Evolutionary conservation across 2,113 vertebrate genomes (phyloP).

Genomic region (Irena cyanogastra): DNA sequence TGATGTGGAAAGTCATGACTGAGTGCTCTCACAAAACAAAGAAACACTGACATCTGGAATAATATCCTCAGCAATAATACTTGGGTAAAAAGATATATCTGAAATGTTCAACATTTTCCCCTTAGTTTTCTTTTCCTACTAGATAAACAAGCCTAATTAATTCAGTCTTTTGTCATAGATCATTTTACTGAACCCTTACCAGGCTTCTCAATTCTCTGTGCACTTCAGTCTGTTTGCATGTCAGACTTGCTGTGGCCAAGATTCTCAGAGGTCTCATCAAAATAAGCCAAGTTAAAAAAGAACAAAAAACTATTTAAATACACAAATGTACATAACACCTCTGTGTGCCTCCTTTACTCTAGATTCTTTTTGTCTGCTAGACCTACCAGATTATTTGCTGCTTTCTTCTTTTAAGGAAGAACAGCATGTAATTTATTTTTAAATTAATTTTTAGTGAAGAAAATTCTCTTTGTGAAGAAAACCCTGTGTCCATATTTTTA

Average conservation of each 20-base stretch:
- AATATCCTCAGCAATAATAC: not conserved
- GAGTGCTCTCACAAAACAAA: not conserved
- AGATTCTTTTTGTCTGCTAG: not conserved
- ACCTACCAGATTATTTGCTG: not conserved
- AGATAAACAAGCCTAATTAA: not conserved
- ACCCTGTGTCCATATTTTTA: not conserved
- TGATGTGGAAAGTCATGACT: accelerated
- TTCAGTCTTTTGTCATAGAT: not conserved
- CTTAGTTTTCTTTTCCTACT: not conserved
- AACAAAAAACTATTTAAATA: not conserved
- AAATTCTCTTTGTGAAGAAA: not conserved
- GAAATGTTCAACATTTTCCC: not conserved
- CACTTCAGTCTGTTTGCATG: not conserved
- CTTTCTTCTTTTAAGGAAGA: not conserved
- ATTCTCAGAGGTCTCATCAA: not conserved
- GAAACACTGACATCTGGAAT: not conserved
- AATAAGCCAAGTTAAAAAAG: not conserved
- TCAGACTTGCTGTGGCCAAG: not conserved
- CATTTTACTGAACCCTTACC: not conserved
- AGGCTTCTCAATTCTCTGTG: not conserved
- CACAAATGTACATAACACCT: not conserved
- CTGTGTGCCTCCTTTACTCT: not conserved
- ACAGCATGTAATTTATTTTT: not conserved
- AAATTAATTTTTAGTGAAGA: not conserved
- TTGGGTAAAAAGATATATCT: not conserved